Evolutionary conservation across 2,797 vertebrate species (phyloP), one percentile per base, ranked within the genome.

Genomic region (Leptoclinus maculatus): DNA sequence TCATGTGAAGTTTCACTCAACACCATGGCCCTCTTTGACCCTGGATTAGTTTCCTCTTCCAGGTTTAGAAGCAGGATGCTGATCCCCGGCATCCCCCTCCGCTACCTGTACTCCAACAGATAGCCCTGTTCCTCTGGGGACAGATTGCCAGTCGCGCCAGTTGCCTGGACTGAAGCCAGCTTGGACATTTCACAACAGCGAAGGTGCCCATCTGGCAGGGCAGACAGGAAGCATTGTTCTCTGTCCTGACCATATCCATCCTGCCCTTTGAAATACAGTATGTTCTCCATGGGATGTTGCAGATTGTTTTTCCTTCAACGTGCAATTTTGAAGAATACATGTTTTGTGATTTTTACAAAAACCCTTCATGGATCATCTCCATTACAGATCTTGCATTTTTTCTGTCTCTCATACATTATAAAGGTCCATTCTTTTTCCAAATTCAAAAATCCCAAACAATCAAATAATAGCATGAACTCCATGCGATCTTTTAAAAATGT

Each of bases 1-100:
- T 69, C 62, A 92, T 95, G 94, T 88, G 82, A 93, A 91, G 87
- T 87, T 86, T 95, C 95, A 93, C 79, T 96, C 95, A 94, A 90
- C 95, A 90, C 89, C 5, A 12, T 77, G 87, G 90, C 93, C 93
- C 88, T 90, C 83, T 88, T 90, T 94, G 93, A 95, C 94, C 92
- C 80, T 21, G 87, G 93, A 95, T 94, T 94, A 94, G 92, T 91
- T 93, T 93, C 93, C 93, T 93, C 74, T 93, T 92, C 93, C 91
- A 92, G 84, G 85, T 93, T 94, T 93, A 90, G 87, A 89, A 85
- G 88, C 90, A 92, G 92, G 93, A 94, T 91, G 87, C 78, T 83
- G 80, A 89, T 76, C 88, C 67, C 63, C 17, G 1, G 32, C 57
- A 19, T 36, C 57, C 29, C 38, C 43, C 72, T 66, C 76, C 10